Evolutionary conservation across 1,140 invertebrate species (phyloP), one percentile per base, ranked within the genome.

Genomic region (Drosophila virilis): DNA sequence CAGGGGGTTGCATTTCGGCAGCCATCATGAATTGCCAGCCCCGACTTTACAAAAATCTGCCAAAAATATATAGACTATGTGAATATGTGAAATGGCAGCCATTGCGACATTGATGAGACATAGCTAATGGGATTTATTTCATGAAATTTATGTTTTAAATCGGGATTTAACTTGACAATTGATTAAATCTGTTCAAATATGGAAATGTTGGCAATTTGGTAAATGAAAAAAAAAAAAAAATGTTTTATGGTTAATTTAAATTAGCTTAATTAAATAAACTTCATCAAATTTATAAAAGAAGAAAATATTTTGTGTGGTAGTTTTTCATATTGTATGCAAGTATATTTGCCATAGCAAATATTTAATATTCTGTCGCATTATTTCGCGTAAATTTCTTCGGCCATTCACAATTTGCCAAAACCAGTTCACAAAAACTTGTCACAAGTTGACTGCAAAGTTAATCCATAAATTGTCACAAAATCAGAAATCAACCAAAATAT

Each of bases 401-500:
- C 15, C 15, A 10, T 46, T 46, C 45, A 46, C 40, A 42, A 13
- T 42, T 42, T 42, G 6, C n/a, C 28, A 2, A 45, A 43, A 33
- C 28, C 55, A 15, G 7, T 69, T 79, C 68, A 82, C 61, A 79
- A 68, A 48, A 43, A 17, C 33, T 22, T 10, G 40, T 28, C 42
- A 33, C 48, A 70, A 65, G 42, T 51, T 48, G 57, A 70, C 76
- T 60, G 43, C n/a, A 78, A 86, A 76, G 77, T 78, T 86, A 90
- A 90, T 78, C 77, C 82, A 58, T 59, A 86, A 90, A 90, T 86
- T 83, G 86, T 90, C 86, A 50, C 78, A 90, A 90, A 79, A 83
- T 90, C 88, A 80, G 74, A 88, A 78, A 80, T 78, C 71, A 76
- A 80, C 77, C 86, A 90, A 90, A 90, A 90, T 86, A 90, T 90